Conservation (phyloP, 2,888 invertebrate species). For the Amiota minor region DNA sequence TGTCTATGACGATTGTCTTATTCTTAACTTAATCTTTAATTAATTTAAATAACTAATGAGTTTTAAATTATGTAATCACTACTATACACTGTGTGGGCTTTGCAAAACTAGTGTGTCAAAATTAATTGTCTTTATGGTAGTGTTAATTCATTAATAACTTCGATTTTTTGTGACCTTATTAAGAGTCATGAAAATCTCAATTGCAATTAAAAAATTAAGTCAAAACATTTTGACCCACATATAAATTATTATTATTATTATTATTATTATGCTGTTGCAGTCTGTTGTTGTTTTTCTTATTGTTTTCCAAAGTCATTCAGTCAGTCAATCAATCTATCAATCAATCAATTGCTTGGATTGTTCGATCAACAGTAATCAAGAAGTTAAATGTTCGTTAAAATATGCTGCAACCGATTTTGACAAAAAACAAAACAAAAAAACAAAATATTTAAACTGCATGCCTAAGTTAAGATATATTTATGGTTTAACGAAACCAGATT, state of each 20-base stretch:
- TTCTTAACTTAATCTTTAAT: no score
- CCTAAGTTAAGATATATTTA: conserved; percentile 17
- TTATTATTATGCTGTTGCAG: not conserved
- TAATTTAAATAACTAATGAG: no score
- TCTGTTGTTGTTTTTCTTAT: no score
- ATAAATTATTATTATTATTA: not conserved
- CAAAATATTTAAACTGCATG: conserved; percentile 10
- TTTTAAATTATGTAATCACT: no score
- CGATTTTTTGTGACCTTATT: no score
- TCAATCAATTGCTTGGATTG: conserved; percentile 5
- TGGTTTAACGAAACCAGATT: conserved; percentile 4
- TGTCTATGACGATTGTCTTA: no score
- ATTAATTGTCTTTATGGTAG: no score
- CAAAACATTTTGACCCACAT: conserved; percentile 12
- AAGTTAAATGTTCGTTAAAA: conserved; percentile 11
- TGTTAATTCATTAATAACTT: no score
- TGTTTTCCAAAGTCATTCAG: no score
- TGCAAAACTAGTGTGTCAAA: no score
- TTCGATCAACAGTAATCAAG: not conserved
- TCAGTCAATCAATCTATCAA: not conserved
- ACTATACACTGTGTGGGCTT: no score
- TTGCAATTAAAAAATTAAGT: conserved; percentile 12
- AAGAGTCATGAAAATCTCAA: no score
- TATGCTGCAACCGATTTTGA: conserved; percentile 5
- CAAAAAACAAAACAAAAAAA: not conserved